Evolutionary conservation across 2,797 vertebrate species (phyloP).

Genomic region (Brachyrhaphis roseni): DNA sequence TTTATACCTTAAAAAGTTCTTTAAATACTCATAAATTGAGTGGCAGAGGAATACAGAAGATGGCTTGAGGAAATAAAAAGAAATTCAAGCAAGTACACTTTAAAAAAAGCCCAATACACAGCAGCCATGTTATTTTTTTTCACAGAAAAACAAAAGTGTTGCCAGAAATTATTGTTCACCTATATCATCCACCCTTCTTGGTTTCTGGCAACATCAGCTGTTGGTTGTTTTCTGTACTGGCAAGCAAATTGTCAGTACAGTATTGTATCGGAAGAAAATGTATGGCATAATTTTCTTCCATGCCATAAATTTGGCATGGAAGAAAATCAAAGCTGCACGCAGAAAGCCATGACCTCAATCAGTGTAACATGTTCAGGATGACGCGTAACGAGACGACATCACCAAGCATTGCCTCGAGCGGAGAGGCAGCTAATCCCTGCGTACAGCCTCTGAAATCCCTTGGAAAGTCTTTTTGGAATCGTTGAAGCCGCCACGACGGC

Average conservation of each 20-base stretch:
- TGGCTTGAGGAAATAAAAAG: neutral
- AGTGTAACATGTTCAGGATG: neutral
- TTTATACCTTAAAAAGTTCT: too few species aligned
- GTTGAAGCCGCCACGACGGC: neutral
- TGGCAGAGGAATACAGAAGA: neutral
- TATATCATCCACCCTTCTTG: neutral
- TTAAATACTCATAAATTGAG: neutral
- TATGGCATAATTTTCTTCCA: too few species aligned
- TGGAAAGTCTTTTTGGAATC: constrained; percentile 1
- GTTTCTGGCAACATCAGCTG: neutral
- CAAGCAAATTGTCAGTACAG: neutral
- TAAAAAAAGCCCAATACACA: neutral
- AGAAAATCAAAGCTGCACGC: neutral
- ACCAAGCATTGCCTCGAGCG: neutral
- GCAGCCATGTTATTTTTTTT: neutral
- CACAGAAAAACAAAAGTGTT: neutral
- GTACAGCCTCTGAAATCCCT: neutral
- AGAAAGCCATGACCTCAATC: neutral
- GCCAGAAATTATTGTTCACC: neutral
- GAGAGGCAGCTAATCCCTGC: neutral
- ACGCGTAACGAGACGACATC: neutral
- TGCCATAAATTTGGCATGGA: neutral
- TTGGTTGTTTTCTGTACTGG: neutral
- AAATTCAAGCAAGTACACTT: neutral
- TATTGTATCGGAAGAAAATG: too few species aligned